Evolutionary conservation across 2,888 invertebrate genomes (phyloP), one percentile per base, ranked within the genome.

Genomic region (Caradrina clavipalpis): DNA sequence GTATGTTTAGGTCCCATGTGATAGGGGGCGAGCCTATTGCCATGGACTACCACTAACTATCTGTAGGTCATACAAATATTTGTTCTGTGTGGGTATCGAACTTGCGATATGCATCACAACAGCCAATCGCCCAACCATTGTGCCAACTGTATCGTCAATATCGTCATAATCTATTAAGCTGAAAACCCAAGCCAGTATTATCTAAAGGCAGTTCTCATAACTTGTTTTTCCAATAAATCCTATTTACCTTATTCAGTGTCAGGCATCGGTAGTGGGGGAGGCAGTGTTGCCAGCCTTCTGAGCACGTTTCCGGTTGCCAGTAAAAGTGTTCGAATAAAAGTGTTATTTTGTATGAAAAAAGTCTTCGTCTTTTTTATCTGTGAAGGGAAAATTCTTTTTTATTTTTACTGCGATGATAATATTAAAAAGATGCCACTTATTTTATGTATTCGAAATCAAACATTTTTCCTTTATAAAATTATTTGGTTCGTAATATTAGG

Each of bases 281-380:
- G 59, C 56, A 17, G 60, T 57, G 73, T 57, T 67, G 57, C 73
- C 73, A 67, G 56, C 60, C 60, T 60, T 60, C 56, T 57, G 60
- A 13, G 17, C 60, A 57, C 35, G 49, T 73, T 73, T 73, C 73
- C 73, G 53, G 73, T 73, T 73, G 57, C 67, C 67, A 73, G 60
- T 66, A 61, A 53, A 66, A 13, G 47, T 65, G 26, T 26, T 47
- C 11, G n/a, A 59, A 54, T 64, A 22, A 47, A 54, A 73, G 56
- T 51, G 15, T 51, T 73, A 50, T 59, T 64, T 53, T 45, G 17
- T 7, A 1, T 17, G 10, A 42, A 54, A 53, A 35, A 45, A 17
- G 22, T 19, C 10, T 21, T 54, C n/a, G 47, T 13, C 6, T 59
- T 31, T 26, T 22, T 70, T 42, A 21, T 60, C 11, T 17, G 8